Conservation (phyloP, 35 echinoderm and acorn worm species). For the Lytechinus pictus region DNA sequence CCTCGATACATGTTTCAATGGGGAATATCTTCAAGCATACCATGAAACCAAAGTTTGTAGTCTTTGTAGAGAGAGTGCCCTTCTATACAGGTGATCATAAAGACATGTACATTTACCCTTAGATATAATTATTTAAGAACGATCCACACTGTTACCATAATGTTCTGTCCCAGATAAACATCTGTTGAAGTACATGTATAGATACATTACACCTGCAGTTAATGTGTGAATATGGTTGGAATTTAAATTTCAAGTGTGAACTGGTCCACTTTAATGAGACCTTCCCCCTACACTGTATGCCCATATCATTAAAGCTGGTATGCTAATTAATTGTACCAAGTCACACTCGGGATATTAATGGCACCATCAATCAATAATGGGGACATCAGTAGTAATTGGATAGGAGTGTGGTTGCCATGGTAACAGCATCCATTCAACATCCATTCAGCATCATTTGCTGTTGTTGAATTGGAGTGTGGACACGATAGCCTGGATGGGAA, state of each 20-base stretch:
- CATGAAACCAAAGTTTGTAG: too few relatives aligned
- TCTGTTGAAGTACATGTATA: neutral
- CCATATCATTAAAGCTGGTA: neutral
- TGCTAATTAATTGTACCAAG: slow-evolving; percentile 5
- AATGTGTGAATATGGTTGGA: neutral
- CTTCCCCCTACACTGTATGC: neutral
- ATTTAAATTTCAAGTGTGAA: neutral
- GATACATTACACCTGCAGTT: too few relatives aligned
- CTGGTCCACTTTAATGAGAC: neutral
- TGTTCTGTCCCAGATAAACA: neutral
- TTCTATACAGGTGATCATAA: neutral
- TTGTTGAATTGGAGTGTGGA: neutral
- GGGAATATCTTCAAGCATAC: too few relatives aligned
- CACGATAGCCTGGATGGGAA: neutral
- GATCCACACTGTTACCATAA: neutral
- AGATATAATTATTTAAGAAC: neutral
- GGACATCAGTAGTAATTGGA: neutral
- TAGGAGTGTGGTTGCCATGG: neutral
- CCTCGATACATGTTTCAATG: too few relatives aligned
- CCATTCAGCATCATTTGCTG: neutral
- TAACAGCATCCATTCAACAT: neutral
- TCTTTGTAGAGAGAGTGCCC: too few relatives aligned
- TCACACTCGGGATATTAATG: neutral
- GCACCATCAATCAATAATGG: neutral
- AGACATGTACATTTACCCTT: neutral